phyloP scores from a whole-genome alignment of 2,797 vertebrate genomes.

The Phoeniculus purpureus region DNA sequence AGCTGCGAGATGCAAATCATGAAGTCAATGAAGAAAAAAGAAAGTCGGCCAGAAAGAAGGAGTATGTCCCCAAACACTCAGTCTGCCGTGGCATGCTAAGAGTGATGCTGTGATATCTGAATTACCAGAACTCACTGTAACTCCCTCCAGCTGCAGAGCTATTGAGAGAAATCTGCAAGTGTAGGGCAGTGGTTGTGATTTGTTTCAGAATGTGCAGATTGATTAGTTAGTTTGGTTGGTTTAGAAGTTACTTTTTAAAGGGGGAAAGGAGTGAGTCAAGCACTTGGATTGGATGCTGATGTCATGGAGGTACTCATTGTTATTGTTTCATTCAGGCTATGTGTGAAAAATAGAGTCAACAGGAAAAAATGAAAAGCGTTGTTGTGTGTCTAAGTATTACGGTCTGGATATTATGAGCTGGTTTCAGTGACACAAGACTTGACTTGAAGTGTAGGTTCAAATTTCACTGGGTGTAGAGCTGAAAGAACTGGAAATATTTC shows the following conservation, averaged over 20 bases:
- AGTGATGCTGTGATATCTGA: neutral
- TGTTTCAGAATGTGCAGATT: neutral
- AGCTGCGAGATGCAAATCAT: slow-evolving; percentile 92
- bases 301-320: neutral
- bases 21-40: slow-evolving; percentile 97
- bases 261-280: neutral
- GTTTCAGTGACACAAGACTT: neutral
- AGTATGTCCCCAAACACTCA: slow-evolving; percentile 80
- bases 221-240: neutral
- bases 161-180: neutral
- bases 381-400: neutral
- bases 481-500: neutral
- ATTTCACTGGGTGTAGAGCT: neutral
- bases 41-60: slow-evolving; percentile 96
- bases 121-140: neutral
- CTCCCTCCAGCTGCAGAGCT: neutral
- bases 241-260: neutral
- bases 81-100: neutral
- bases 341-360: neutral
- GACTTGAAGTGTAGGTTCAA: neutral
- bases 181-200: neutral
- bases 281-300: neutral
- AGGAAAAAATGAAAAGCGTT: neutral
- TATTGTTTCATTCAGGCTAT: neutral
- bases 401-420: too few species aligned